phyloP scores from a whole-genome alignment of 2,888 invertebrate genomes.

The Drosophila colorata region DNA sequence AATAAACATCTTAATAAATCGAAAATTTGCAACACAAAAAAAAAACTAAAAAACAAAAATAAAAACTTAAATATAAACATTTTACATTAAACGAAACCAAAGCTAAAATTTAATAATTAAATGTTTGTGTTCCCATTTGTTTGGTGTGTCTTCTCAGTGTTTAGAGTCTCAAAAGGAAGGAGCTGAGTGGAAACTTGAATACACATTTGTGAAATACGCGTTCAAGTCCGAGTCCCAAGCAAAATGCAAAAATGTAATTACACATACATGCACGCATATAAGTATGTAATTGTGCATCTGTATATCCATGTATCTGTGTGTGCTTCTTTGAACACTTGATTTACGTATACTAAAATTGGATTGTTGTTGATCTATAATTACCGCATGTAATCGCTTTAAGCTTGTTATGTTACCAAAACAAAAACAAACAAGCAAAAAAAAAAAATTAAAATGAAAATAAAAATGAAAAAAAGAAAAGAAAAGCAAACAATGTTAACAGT shows the following conservation, averaged over 20 bases:
- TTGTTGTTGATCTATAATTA: conserved; percentile 45
- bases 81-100: conserved; percentile 53
- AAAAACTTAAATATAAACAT: conserved; percentile 38
- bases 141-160: conserved; percentile 58
- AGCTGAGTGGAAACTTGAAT: background rate
- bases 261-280: background rate
- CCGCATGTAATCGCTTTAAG: conserved; percentile 59
- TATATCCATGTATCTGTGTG: background rate
- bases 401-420: conserved; percentile 48
- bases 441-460: conserved; percentile 6
- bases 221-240: background rate
- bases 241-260: conserved; percentile 1
- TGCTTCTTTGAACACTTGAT: conserved; percentile 17
- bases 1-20: conserved; percentile 29
- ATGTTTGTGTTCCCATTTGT: conserved; percentile 70
- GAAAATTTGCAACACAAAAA: conserved; percentile 3
- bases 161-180: conserved; percentile 36
- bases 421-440: conserved; percentile 18
- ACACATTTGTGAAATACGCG: background rate
- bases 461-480: conserved; percentile 15
- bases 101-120: conserved; percentile 52
- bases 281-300: background rate
- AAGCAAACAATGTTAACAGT: conserved; percentile 70
- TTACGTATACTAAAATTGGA: conserved; percentile 35
- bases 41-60: conserved; percentile 8